phyloP scores from a whole-genome alignment of 2,797 vertebrate genomes.

The Anguilla megastoma region DNA sequence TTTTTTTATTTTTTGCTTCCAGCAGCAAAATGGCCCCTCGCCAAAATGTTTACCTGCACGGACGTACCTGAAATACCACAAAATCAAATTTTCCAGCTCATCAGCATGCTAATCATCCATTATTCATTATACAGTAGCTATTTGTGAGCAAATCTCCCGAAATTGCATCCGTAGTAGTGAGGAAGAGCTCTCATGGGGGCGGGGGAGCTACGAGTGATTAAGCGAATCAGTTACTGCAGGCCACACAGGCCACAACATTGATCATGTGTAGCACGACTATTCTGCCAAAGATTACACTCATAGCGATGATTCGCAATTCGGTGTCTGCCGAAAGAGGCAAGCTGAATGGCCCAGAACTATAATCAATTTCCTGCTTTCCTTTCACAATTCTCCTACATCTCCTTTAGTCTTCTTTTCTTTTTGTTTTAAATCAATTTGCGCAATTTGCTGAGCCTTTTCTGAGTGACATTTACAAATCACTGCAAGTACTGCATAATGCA shows the following conservation, averaged over 20 bases:
- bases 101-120: neutral
- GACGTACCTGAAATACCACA: neutral
- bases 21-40: neutral
- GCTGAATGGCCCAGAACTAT: neutral
- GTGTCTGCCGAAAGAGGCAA: neutral
- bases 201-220: neutral
- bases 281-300: neutral
- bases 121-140: neutral
- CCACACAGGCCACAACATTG: neutral
- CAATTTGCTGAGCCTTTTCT: neutral
- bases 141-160: neutral
- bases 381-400: neutral
- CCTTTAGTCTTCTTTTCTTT: neutral
- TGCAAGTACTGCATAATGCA: slow-evolving; percentile 1
- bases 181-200: neutral
- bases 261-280: neutral
- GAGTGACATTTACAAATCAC: neutral
- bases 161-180: neutral
- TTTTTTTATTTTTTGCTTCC: neutral
- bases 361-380: neutral
- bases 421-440: neutral
- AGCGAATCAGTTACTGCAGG: neutral
- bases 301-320: neutral
- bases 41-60: slow-evolving; percentile 12
- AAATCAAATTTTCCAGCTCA: slow-evolving; percentile 1